Evolutionary conservation across 2,888 invertebrate genomes (phyloP).

Genomic region (Lottia scabra): DNA sequence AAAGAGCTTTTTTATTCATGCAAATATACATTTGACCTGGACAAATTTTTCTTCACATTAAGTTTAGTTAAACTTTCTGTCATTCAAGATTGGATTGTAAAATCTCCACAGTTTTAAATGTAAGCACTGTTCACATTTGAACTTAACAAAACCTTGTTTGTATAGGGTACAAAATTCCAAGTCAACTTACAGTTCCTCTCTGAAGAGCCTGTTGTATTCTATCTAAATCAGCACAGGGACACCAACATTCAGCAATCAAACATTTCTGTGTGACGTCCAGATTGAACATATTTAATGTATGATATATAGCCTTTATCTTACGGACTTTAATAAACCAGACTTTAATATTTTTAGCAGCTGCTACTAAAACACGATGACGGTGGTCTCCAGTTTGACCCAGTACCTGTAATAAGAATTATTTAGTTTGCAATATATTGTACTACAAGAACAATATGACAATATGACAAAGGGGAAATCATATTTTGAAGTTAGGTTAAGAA

Average conservation of each 20-base stretch:
- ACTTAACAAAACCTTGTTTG: too few species aligned
- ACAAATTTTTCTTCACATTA: too few species aligned
- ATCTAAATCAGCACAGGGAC: constrained; percentile 90
- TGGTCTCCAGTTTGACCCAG: constrained; percentile 80
- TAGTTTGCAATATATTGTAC: not conserved
- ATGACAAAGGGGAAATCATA: too few species aligned
- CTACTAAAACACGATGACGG: constrained; percentile 94
- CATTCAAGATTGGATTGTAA: too few species aligned
- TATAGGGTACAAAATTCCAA: too few species aligned
- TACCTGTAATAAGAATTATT: constrained; percentile 44
- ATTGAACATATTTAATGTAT: constrained; percentile 97
- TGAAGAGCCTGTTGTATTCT: constrained; percentile 94
- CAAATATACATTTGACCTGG: too few species aligned
- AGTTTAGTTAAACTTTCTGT: too few species aligned
- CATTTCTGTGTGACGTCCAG: constrained; percentile 99
- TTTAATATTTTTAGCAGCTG: constrained; percentile 98
- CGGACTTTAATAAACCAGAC: constrained; percentile 97
- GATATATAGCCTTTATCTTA: constrained; percentile 99
- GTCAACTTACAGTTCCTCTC: constrained; percentile 85
- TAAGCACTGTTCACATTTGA: too few species aligned
- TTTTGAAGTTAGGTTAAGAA: too few species aligned
- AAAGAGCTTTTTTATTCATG: too few species aligned
- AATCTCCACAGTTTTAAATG: too few species aligned
- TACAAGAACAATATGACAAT: not conserved
- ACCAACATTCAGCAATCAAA: constrained; percentile 99